Base-by-base conservation (phyloP, 1,140 invertebrate species). In the Dryas iulia region DNA sequence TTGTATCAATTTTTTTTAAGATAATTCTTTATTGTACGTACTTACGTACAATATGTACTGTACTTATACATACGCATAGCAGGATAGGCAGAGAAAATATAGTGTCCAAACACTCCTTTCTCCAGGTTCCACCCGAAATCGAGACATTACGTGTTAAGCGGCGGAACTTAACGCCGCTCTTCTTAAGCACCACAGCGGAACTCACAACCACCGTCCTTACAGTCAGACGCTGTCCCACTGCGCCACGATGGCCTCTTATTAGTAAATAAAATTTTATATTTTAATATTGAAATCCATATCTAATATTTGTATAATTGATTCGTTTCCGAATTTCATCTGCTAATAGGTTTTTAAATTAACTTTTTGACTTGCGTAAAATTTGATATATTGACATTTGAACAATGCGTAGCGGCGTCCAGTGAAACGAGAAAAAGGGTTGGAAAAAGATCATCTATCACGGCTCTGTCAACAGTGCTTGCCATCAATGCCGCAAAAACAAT, bases 401-500 rank as follows among this genome's bases (percentile, higher is more conserved):
- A 77, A 72, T 74, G 67, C 68, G 67, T 66, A 24, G 52, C 68
- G 58, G 33, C 59, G 69, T 60, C 63, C 71, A 69, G 71, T 52
- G 71, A 73, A 75, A 75, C 62, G 74, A 76, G 77, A 76, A 83
- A 86, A 87, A 85, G 81, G 86, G 81, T 83, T 81, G 72, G 73
- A 87, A 84, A 79, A 76, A 73, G 84, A 72, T 87, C 86, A 81
- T 90, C 78, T 79, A 89, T 90, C 88, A 89, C 73, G 28, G 76
- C 77, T 83, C 77, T 90, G 86, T 90, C 88, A 90, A 88, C 86
- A 86, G 66, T 70, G 71, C 73, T 71, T 67, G 79, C 76, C 77
- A 74, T 85, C 83, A 79, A 86, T 80, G 82, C 82, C 85, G 81
- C 81, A 89, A 84, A 90, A 88, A 88, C 82, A 90, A 90, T 90